phyloP scores from a whole-genome alignment of 2,113 vertebrate species.

The Callaeas wilsoni region DNA sequence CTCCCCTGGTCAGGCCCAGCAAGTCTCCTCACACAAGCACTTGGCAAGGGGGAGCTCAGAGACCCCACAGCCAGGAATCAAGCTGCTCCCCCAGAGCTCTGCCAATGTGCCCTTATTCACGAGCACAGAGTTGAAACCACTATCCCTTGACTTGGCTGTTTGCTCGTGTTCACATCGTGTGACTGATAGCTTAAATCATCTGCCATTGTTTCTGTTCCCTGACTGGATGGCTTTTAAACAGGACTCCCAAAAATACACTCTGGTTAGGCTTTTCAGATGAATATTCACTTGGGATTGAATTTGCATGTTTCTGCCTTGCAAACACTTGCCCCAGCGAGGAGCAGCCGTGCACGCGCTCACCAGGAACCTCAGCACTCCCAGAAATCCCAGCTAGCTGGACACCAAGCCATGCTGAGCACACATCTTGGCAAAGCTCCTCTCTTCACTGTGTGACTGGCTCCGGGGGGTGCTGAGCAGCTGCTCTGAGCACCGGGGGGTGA shows the following conservation, averaged over 20 bases:
- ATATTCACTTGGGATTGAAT: neutral
- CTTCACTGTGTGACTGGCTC: neutral
- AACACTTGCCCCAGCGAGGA: neutral
- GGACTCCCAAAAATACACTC: constrained; percentile 44
- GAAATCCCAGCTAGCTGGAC: neutral
- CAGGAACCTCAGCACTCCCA: neutral
- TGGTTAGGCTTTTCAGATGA: neutral
- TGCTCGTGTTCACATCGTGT: neutral
- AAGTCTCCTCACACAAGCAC: neutral
- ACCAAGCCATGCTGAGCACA: neutral
- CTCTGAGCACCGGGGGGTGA: neutral
- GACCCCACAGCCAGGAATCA: constrained; percentile 9
- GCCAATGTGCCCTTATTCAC: neutral
- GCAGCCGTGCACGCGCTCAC: neutral
- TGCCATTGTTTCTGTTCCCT: constrained; percentile 47
- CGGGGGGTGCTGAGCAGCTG: neutral
- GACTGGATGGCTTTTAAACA: neutral
- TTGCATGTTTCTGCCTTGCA: neutral
- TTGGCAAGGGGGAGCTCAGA: neutral
- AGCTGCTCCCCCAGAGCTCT: neutral
- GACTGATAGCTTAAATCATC: constrained; percentile 19
- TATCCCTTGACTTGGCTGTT: neutral
- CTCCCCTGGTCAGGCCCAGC: constrained; percentile 18
- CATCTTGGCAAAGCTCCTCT: constrained; percentile 9
- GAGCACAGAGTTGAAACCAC: neutral